Conservation (phyloP, 2,113 vertebrate genomes). For the Stomatorhinus ivindoensis region DNA sequence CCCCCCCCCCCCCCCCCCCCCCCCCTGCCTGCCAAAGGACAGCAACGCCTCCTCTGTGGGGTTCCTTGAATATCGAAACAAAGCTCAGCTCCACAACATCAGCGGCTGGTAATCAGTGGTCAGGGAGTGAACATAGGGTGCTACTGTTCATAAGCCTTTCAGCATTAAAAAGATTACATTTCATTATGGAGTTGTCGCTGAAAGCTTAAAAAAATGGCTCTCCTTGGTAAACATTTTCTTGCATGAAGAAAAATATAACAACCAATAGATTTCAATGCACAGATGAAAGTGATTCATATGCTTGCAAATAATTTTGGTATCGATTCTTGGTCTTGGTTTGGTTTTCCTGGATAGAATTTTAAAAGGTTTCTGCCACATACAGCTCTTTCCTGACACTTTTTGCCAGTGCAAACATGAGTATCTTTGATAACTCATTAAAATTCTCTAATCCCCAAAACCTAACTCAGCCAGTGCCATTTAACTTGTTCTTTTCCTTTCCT, state of each 20-base stretch:
- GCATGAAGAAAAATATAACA: not conserved
- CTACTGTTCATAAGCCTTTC: not conserved
- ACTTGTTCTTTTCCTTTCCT: too few relatives aligned
- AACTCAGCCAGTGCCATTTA: too few relatives aligned
- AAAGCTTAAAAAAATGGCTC: not conserved
- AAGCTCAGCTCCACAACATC: not conserved
- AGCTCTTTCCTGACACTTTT: not conserved
- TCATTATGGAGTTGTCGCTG: not conserved
- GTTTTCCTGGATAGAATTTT: not conserved
- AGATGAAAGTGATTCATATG: not conserved
- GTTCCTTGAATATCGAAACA: not conserved
- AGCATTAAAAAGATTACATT: not conserved
- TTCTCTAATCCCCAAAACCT: too few relatives aligned
- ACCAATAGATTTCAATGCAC: not conserved
- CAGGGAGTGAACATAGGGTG: not conserved
- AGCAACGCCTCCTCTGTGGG: not conserved
- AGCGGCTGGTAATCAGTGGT: not conserved
- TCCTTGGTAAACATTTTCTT: not conserved
- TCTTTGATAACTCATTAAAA: too few relatives aligned
- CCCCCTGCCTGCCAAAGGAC: not conserved
- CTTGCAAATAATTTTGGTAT: not conserved
- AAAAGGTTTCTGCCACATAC: not conserved
- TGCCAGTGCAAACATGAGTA: too few relatives aligned
- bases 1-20: too few relatives aligned
- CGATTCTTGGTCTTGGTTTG: not conserved